Conservation (phyloP, 2,113 vertebrate genomes). For the Sigmodon hispidus region DNA sequence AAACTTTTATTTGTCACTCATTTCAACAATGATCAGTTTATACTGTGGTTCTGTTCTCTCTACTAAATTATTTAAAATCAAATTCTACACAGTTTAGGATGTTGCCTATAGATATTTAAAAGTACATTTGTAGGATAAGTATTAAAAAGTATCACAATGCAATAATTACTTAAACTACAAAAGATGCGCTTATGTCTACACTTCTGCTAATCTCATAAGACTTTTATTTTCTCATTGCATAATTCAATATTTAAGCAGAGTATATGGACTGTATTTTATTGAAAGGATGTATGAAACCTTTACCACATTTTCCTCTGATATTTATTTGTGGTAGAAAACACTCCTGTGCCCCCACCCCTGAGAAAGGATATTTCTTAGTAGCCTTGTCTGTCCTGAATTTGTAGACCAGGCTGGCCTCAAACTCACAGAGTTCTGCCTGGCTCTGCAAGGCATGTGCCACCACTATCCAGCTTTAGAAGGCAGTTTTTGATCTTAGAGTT, state of each 20-base stretch:
- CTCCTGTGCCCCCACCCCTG: too few relatives aligned
- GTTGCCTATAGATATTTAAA: background rate
- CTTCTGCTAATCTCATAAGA: background rate
- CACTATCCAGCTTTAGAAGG: too few relatives aligned
- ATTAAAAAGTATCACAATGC: background rate
- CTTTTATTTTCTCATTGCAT: background rate
- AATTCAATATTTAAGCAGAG: background rate
- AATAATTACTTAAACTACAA: background rate
- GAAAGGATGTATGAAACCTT: background rate
- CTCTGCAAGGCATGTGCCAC: too few relatives aligned
- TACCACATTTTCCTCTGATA: background rate
- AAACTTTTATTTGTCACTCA: background rate
- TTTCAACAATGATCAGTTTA: background rate
- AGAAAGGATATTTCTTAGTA: too few relatives aligned
- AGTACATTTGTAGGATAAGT: background rate
- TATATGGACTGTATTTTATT: background rate
- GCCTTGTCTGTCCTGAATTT: too few relatives aligned
- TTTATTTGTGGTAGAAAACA: background rate
- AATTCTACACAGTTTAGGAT: background rate
- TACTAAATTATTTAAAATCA: background rate
- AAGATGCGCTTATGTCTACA: background rate
- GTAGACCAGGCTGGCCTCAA: too few relatives aligned
- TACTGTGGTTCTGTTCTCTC: background rate
- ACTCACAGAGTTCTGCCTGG: too few relatives aligned
- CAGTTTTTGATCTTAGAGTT: conserved; percentile 20